These are phyloP conservation scores for Thecophora atra DNA, from an alignment of 2,888 invertebrate species.

Conservation along the genomic window DNA sequence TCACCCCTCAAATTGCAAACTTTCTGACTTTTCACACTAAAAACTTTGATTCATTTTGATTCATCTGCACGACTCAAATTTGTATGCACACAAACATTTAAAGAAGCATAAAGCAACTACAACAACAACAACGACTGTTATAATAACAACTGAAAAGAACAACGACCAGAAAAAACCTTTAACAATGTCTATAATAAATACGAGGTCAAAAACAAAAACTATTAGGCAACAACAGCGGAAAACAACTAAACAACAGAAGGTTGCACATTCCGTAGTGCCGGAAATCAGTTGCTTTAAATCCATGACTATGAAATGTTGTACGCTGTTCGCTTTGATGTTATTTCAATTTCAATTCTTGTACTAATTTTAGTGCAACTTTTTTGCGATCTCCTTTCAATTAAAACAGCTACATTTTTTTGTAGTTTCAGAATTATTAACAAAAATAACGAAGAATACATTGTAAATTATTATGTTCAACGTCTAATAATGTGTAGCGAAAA, in stretches of 20 bases:
- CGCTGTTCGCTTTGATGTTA: slow-evolving; percentile 26
- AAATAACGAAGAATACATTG: no score
- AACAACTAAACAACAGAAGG: slow-evolving; percentile 22
- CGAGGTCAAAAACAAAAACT: no score
- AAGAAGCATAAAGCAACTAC: background rate
- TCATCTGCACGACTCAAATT: background rate
- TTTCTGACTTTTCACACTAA: background rate
- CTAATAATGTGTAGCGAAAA: no score
- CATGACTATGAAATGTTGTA: slow-evolving; percentile 31
- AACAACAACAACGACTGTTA: background rate
- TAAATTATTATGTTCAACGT: no score
- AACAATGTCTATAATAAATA: background rate
- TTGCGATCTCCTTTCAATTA: slow-evolving; percentile 38
- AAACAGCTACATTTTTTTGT: slow-evolving; percentile 34
- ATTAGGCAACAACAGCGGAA: background rate
- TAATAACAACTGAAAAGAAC: slow-evolving; percentile 11
- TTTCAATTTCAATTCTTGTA: background rate
- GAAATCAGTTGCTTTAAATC: slow-evolving; percentile 1
- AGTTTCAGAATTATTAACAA: no score
- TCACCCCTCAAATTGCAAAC: no score
- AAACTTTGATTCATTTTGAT: background rate
- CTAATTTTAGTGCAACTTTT: slow-evolving; percentile 20
- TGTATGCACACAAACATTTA: background rate
- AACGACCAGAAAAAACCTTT: background rate
- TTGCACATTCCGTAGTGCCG: background rate